Percentiles rank a stretch among this genome's conserved stretches.
Evolutionary conservation across 2,888 invertebrate genomes (phyloP).

Genomic region (Cephus rjabovi): DNA sequence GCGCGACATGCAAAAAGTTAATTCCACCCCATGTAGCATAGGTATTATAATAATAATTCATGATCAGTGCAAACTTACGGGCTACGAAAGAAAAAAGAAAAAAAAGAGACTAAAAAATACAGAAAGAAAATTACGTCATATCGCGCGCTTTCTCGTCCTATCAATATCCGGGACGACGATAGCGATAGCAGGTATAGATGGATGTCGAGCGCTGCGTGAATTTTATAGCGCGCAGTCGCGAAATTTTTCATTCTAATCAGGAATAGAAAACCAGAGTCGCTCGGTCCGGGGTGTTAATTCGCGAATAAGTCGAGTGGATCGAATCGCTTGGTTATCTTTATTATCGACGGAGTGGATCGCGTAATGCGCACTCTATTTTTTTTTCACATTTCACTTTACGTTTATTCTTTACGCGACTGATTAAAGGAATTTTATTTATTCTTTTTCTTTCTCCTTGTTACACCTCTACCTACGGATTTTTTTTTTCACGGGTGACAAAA

Average conservation of each 20-base stretch:
- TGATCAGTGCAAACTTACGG: background rate
- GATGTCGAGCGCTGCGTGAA: background rate
- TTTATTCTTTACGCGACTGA: background rate
- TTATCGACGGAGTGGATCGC: background rate
- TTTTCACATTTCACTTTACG: background rate
- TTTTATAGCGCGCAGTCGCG: background rate
- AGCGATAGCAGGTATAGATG: background rate
- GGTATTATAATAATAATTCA: background rate
- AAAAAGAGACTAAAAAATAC: background rate
- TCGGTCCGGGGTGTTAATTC: background rate
- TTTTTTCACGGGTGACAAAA: too few species aligned
- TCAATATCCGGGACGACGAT: background rate
- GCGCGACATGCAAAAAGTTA: slow-evolving; percentile 54
- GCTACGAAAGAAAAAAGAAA: background rate
- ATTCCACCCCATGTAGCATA: slow-evolving; percentile 31
- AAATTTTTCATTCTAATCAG: background rate
- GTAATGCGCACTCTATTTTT: background rate
- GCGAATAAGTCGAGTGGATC: background rate
- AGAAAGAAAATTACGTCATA: background rate
- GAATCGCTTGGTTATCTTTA: background rate
- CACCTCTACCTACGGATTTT: too few species aligned
- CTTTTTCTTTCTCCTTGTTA: background rate
- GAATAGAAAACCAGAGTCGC: background rate
- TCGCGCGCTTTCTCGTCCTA: background rate
- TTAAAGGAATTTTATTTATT: background rate